Base-by-base conservation (phyloP, 2,888 invertebrate genomes). In the Serrognathus titanus region DNA sequence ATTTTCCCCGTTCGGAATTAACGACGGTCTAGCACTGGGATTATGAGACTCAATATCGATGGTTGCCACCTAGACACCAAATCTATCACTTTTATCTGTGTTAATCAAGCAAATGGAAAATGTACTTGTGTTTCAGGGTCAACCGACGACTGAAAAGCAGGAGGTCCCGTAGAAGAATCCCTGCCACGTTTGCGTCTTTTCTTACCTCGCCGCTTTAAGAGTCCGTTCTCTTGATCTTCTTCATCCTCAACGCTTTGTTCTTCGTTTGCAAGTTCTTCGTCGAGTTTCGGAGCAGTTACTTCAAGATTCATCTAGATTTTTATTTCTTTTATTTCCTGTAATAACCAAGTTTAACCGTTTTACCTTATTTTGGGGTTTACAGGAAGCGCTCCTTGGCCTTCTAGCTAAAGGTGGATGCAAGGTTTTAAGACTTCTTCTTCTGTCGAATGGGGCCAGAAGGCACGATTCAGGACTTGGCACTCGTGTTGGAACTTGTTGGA, bases 51-150 rank as follows among this genome's bases (percentile, higher is more conserved):
- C 88, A 0, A 83, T 54, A 20, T 63, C 67, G 40, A 71, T 62
- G 4, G 66, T 62, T 24, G 66, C 66, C 8, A 67, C 60, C 66
- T 66, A 58, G 59, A 46, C 53, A 53, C 49, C 52, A 50, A 45
- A 43, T 13, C 48, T 47, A 45, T 38, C 3, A 9, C 6, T 6
- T 20, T 49, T 35, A 11, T 13, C 13, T 47, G 9, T 47, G 39
- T 20, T 20, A 41, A 40, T 7, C 3, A 39, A 11, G 10, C 39
- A 1, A 39, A 39, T 6, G 5, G 1, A 12, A 38, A 20, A 31
- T 43, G 52, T 58, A 83, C 85, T 72, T 88, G 87, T 2, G 88
- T 88, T 76, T 88, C 88, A 0, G 88, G 88, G 71, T 88, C 88
- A 61, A 85, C 50, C 66, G 74, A 66, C 63, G 71, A 65, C 55